Conservation (phyloP, 2,113 vertebrate species). For the Parotia lawesii region DNA sequence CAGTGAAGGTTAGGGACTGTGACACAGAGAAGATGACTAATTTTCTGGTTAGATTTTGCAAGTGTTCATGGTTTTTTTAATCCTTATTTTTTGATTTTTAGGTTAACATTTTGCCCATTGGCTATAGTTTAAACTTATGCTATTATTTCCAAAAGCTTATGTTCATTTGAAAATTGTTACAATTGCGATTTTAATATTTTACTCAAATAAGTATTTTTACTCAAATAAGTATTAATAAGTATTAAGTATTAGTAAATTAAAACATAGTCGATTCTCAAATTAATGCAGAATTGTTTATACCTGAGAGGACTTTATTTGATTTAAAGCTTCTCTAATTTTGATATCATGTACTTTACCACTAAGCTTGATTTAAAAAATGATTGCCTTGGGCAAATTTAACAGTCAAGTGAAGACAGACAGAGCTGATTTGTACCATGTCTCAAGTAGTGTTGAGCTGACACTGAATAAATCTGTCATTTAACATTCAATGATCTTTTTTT, state of each 20-base stretch:
- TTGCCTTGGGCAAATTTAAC: slow-evolving; percentile 44
- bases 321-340: slow-evolving; percentile 9
- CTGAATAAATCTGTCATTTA: slow-evolving; percentile 47
- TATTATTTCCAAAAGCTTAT: background rate
- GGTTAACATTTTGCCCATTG: background rate
- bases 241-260: background rate
- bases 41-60: background rate
- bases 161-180: background rate
- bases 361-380: slow-evolving; percentile 25
- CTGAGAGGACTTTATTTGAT: background rate
- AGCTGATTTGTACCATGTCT: slow-evolving; percentile 14
- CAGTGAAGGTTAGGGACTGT: background rate
- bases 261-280: background rate
- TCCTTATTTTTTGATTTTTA: background rate
- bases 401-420: slow-evolving; percentile 27
- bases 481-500: slow-evolving; percentile 36
- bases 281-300: background rate
- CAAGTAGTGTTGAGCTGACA: slow-evolving; percentile 1
- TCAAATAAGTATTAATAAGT: background rate
- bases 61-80: background rate
- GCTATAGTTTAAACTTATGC: background rate
- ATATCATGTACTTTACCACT: slow-evolving; percentile 13
- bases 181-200: background rate
- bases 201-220: background rate
- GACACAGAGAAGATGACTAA: background rate